A percentile compares a stretch with the other conserved stretches of the same genome.
phyloP scores from a whole-genome alignment of 1,140 invertebrate species.

The Formica exsecta region DNA sequence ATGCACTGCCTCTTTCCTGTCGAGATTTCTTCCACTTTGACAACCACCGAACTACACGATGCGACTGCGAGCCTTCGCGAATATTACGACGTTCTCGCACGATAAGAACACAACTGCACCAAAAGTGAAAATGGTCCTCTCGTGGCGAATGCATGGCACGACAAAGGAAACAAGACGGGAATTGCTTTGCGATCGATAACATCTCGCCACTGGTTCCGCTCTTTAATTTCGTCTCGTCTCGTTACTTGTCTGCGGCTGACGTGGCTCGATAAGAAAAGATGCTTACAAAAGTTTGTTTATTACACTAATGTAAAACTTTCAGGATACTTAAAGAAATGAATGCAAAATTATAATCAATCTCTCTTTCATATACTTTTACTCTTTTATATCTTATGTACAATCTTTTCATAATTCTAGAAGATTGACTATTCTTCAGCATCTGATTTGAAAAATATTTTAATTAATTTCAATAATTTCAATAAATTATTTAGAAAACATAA shows the following conservation, averaged over 20 bases:
- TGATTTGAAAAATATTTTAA: neutral
- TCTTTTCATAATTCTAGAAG: neutral
- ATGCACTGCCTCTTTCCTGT: neutral
- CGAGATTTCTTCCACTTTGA: slow-evolving; percentile 44
- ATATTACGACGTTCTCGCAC: slow-evolving; percentile 58
- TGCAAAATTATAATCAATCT: neutral
- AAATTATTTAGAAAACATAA: neutral
- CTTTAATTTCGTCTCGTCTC: slow-evolving; percentile 50
- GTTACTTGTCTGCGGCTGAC: slow-evolving; percentile 21
- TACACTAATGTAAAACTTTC: neutral
- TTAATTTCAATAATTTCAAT: neutral
- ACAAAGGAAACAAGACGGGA: slow-evolving; percentile 59
- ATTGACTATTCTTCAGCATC: neutral
- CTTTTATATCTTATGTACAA: neutral
- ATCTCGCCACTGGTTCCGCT: slow-evolving; percentile 13
- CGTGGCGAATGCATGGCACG: slow-evolving; percentile 35
- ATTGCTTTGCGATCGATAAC: slow-evolving; percentile 44
- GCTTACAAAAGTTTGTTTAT: neutral
- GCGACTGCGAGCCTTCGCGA: slow-evolving; percentile 36
- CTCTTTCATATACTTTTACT: neutral
- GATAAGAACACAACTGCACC: slow-evolving; percentile 62
- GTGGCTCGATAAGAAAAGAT: slow-evolving; percentile 35
- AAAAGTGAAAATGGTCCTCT: slow-evolving; percentile 63
- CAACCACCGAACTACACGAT: slow-evolving; percentile 2
- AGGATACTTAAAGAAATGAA: neutral